Percentiles rank a stretch among this genome's conserved stretches.
Evolutionary conservation across 2,113 vertebrate species (phyloP).

Genomic region (Ibidorhyncha struthersii): DNA sequence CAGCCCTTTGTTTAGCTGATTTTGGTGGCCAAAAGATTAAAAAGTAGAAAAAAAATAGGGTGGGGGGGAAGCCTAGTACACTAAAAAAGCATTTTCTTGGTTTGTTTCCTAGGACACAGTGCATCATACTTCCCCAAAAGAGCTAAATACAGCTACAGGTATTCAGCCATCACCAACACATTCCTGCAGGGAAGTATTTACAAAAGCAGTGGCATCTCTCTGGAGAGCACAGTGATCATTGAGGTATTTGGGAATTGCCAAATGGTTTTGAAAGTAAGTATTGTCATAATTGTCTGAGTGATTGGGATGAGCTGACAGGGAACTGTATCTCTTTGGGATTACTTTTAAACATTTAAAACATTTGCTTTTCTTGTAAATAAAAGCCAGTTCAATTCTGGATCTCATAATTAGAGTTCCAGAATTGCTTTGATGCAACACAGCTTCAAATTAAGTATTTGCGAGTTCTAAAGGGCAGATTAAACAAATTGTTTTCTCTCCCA

Average conservation of each 20-base stretch:
- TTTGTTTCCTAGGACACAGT: slow-evolving; percentile 29
- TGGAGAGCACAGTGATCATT: slow-evolving; percentile 81
- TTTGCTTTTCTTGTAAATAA: background rate
- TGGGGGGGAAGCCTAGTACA: background rate
- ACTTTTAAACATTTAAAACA: background rate
- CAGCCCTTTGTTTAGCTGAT: background rate
- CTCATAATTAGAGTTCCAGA: background rate
- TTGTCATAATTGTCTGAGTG: background rate
- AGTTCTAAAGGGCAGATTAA: background rate
- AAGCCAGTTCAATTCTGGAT: background rate
- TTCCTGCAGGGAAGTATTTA: slow-evolving; percentile 66
- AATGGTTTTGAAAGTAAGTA: slow-evolving; percentile 80
- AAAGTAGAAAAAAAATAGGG: background rate
- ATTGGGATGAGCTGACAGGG: background rate
- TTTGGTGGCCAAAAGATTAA: background rate
- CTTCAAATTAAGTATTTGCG: background rate
- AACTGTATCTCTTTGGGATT: background rate
- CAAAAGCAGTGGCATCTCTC: slow-evolving; percentile 75
- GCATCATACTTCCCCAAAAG: slow-evolving; percentile 64
- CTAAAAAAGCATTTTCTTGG: background rate
- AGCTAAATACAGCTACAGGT: slow-evolving; percentile 80
- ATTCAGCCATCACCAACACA: slow-evolving; percentile 75
- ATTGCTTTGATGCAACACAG: background rate
- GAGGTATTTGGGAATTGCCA: slow-evolving; percentile 80
- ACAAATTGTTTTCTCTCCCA: background rate